Evolutionary conservation across 2,888 invertebrate genomes (phyloP), one percentile per base, ranked within the genome.

Genomic region (Acleris emargana): DNA sequence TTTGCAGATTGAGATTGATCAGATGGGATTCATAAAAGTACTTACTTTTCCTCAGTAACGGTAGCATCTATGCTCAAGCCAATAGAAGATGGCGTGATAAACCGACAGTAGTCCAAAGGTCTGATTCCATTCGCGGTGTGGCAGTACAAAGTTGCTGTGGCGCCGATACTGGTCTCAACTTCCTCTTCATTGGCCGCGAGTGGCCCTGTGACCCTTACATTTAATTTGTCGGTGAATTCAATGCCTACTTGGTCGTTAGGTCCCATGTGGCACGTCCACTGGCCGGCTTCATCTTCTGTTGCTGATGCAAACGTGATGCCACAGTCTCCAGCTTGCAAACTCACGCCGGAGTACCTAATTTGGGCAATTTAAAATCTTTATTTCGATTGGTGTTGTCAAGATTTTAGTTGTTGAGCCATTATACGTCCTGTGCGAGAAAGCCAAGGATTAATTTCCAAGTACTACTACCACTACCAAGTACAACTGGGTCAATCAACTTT

Each of bases 251-350:
- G 72, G 9, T 81, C 73, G 18, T 75, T 74, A 0, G 85, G 84
- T 0, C 93, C 93, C 89, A 93, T 92, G 66, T 93, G 91, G 64
- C 93, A 93, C 1, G 79, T 82, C 93, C 93, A 93, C 22, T 69
- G 68, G 0, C 93, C 93, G 2, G 76, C 77, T 43, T 93, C 91
- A 1, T 78, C 73, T 9, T 67, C 66, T 2, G 74, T 72, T 1
- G 84, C 86, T 3, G 83, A 77, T 1, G 73, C 69, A 67, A 93
- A 88, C 0, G 85, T 91, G 11, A 93, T 87, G 1, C 86, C 89
- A 72, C 93, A 93, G 50, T 91, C 86, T 1, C 93, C 93, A 1
- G 77, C 76, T 63, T 84, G 82, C 0, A 93, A 82, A 67, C 85
- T 85, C 69, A 86, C 83, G 0, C 90, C 90, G 1, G 86, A 73